phyloP scores from a whole-genome alignment of 2,113 vertebrate genomes.

The Colius striatus region DNA sequence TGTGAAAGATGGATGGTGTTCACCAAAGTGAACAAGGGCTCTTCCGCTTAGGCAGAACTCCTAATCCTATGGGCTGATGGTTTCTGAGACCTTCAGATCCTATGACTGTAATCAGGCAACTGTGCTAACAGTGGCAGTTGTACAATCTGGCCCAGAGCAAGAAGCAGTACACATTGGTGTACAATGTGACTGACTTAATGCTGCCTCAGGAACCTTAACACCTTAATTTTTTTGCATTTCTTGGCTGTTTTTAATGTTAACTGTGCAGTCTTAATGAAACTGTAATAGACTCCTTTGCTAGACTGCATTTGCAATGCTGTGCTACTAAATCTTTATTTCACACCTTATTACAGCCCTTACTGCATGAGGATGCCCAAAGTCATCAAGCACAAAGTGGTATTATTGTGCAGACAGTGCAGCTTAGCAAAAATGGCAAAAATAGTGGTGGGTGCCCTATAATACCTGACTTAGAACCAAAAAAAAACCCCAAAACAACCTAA shows the following conservation, averaged over 20 bases:
- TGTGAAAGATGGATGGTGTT: conserved; percentile 8
- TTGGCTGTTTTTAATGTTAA: conserved; percentile 28
- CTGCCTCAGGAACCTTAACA: background rate
- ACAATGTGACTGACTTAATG: background rate
- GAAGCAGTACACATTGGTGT: background rate
- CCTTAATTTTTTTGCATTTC: background rate
- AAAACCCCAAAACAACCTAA: no score
- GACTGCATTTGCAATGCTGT: conserved; percentile 28
- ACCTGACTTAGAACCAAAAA: background rate
- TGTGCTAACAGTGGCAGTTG: background rate
- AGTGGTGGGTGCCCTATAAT: background rate
- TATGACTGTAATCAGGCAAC: background rate
- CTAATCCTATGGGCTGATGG: background rate
- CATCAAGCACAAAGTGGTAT: background rate
- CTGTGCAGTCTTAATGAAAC: conserved; percentile 29
- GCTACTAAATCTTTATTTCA: conserved; percentile 62
- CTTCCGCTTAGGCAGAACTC: background rate
- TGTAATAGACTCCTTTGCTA: conserved; percentile 55
- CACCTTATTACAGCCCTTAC: conserved; percentile 47
- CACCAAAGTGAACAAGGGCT: background rate
- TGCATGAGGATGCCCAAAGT: background rate
- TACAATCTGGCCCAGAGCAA: background rate
- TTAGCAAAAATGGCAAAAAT: background rate
- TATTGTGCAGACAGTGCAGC: background rate
- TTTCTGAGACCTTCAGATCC: background rate